Evolutionary conservation across 2,888 invertebrate genomes (phyloP).

Genomic region (Macropis europaea): DNA sequence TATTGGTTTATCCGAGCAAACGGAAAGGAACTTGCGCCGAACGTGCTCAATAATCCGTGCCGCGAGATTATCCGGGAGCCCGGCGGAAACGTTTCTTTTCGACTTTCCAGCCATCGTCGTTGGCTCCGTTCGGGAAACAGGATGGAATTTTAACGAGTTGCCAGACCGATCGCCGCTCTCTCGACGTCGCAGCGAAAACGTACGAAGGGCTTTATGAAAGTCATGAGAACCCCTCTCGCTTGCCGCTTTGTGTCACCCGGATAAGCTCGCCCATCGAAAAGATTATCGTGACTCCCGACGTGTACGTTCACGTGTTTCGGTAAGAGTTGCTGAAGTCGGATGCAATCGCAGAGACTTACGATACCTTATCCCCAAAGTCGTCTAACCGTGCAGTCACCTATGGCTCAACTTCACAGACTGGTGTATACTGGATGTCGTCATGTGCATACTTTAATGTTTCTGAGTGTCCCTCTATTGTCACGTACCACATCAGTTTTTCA

Average conservation of each 20-base stretch:
- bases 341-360: too few relatives aligned
- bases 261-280: constrained; percentile 16
- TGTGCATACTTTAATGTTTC: too few relatives aligned
- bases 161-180: not conserved
- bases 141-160: constrained; percentile 64
- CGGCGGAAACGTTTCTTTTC: constrained; percentile 59
- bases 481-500: too few relatives aligned
- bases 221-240: constrained; percentile 40
- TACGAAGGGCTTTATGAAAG: constrained; percentile 56
- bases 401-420: too few relatives aligned
- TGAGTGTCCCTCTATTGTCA: too few relatives aligned
- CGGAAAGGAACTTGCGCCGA: constrained; percentile 62
- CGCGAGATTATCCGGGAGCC: constrained; percentile 60
- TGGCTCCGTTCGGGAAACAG: constrained; percentile 50
- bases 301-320: too few relatives aligned
- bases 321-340: too few relatives aligned
- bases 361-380: too few relatives aligned
- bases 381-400: too few relatives aligned
- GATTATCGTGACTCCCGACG: constrained; percentile 16
- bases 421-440: too few relatives aligned
- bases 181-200: constrained; percentile 19
- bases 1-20: constrained; percentile 65
- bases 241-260: constrained; percentile 2
- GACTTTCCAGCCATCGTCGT: constrained; percentile 33
- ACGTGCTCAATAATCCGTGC: constrained; percentile 67